A percentile compares a stretch with the other conserved stretches of the same genome.
These are phyloP conservation scores for Lycophotia porphyrea DNA, from an alignment of 2,888 invertebrate species.

Conservation along the genomic window DNA sequence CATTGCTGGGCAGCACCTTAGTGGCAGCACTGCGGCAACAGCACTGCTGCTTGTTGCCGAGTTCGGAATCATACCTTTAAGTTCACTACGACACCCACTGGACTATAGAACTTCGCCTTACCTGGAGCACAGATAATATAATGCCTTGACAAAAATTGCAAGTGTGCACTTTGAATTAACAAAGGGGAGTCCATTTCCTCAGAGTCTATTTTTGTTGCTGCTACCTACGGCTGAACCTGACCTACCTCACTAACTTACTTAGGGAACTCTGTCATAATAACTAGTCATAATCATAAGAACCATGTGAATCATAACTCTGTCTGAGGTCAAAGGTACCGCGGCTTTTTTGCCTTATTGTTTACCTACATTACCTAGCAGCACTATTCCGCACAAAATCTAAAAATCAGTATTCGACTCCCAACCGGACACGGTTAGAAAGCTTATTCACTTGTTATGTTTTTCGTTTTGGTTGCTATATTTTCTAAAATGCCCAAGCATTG, in stretches of 20 bases:
- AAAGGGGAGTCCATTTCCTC: not conserved
- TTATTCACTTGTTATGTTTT: not conserved
- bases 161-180: not conserved
- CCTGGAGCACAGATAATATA: no score
- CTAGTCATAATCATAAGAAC: not conserved
- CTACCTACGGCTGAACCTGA: constrained; percentile 6
- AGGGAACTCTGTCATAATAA: not conserved
- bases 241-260: constrained; percentile 1
- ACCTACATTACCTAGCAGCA: not conserved
- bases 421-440: not conserved
- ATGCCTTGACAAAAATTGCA: not conserved
- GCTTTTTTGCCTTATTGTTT: not conserved
- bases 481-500: not conserved
- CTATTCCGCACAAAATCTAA: not conserved
- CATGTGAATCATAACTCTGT: not conserved
- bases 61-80: no score
- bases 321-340: not conserved
- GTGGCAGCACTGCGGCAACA: no score
- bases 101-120: not conserved
- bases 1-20: no score
- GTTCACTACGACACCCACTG: not conserved
- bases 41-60: no score
- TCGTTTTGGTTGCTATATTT: not conserved
- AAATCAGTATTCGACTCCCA: not conserved
- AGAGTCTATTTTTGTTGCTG: not conserved